Base-by-base conservation (phyloP, 2,888 invertebrate species). In the Drosophila putrida region DNA sequence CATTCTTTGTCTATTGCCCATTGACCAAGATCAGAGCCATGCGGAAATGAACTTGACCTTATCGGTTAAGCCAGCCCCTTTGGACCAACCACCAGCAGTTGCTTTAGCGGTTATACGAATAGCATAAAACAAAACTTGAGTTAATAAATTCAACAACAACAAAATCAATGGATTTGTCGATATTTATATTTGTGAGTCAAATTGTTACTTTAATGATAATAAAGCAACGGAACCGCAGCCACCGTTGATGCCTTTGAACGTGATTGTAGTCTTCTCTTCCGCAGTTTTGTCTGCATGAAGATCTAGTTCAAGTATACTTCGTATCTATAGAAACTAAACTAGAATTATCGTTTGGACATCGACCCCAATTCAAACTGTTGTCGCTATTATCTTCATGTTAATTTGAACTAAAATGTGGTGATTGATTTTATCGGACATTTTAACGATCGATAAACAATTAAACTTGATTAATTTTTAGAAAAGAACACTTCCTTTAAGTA, bases 1-100 rank as follows among this genome's bases (percentile, higher is more conserved):
- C 38, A 55, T 75, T 77, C 76, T 76, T 59, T 57, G 36, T 6
- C 38, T 41, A 57, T 58, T 65, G 53, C 43, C 51, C 60, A 55
- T 43, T 43, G 44, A 38, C 61, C 68, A 70, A 74, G 66, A 64
- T 60, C 62, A 59, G 57, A 39, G 38, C 47, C 50, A 86, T 78
- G 75, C 86, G 86, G 88, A 86, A 86, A 79, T 82, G 75, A 86
- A 86, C 86, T 86, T 86, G 86, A 86, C 86, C 89, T 80, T 87
- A 88, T 83, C 81, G 69, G 36, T 46, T 33, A 2, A 39, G 47
- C 41, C 57, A 51, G 75, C 49, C 61, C 31, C 35, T 54, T 4
- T 8, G 8, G 68, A 60, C 57, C 38, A 13, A 51, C 61, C 57
- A 57, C 55, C 68, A 62, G 44, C 65, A 71, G 63, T 70, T 53